Evolutionary conservation across 2,888 invertebrate genomes (phyloP).

Genomic region (Xanthia icteritia): DNA sequence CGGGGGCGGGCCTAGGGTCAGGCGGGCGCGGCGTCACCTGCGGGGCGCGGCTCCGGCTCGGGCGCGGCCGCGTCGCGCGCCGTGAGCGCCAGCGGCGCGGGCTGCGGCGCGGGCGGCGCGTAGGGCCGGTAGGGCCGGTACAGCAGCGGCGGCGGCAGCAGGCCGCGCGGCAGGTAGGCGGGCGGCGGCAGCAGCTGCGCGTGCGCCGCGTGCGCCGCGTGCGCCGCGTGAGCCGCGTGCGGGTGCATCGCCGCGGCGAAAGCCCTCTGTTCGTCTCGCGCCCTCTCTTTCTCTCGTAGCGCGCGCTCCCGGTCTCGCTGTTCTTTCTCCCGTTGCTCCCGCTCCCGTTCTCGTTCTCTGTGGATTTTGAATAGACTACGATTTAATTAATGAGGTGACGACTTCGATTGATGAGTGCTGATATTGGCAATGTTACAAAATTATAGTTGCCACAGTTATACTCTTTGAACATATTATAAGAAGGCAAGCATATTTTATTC

Average conservation of each 20-base stretch:
- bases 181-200: conserved; percentile 74
- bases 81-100: conserved; percentile 66
- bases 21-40: conserved; percentile 57
- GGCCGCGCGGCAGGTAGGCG: conserved; percentile 71
- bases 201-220: conserved; percentile 62
- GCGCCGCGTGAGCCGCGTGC: conserved; percentile 69
- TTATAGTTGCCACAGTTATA: not conserved
- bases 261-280: conserved; percentile 71
- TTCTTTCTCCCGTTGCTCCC: conserved; percentile 81
- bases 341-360: conserved; percentile 76
- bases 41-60: conserved; percentile 26
- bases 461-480: not conserved
- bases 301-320: conserved; percentile 83
- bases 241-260: conserved; percentile 67
- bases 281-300: conserved; percentile 78
- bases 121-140: conserved; percentile 82
- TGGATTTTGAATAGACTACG: conserved; percentile 40
- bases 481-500: not conserved
- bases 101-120: conserved; percentile 45
- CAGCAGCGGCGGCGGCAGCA: conserved; percentile 80
- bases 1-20: conserved; percentile 28
- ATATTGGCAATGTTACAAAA: not conserved
- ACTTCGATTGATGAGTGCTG: not conserved
- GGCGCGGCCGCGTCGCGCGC: conserved; percentile 66
- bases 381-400: conserved; percentile 23